phyloP scores from a whole-genome alignment of 2,888 invertebrate genomes.

The Pilophorus perplexus region DNA sequence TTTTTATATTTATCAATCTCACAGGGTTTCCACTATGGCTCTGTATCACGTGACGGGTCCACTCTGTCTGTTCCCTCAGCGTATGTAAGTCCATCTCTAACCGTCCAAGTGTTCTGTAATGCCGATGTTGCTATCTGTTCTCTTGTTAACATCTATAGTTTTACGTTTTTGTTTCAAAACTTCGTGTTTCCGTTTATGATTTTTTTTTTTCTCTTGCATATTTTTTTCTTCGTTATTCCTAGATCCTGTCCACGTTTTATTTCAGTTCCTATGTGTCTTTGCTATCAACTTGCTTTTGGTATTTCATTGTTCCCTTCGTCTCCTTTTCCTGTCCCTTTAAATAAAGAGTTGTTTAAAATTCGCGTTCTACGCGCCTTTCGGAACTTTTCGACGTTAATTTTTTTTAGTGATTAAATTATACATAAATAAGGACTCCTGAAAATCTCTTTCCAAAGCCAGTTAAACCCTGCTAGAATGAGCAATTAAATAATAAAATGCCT shows the following conservation, averaged over 20 bases:
- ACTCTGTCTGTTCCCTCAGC: slow-evolving; percentile 80
- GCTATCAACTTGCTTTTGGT: slow-evolving; percentile 28
- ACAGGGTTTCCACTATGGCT: slow-evolving; percentile 62
- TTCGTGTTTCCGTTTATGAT: slow-evolving; percentile 28
- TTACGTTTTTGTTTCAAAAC: slow-evolving; percentile 11
- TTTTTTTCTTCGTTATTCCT: slow-evolving; percentile 35
- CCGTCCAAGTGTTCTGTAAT: slow-evolving; percentile 46
- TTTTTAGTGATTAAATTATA: not conserved
- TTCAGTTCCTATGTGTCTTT: slow-evolving; percentile 37
- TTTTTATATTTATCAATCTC: slow-evolving; percentile 35
- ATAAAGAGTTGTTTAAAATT: slow-evolving; percentile 9
- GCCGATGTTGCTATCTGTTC: slow-evolving; percentile 45
- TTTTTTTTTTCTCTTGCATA: not conserved
- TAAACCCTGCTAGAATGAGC: not conserved
- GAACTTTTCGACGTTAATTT: too few species aligned
- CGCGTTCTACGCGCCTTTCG: too few species aligned
- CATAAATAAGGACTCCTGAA: not conserved
- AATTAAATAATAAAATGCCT: not conserved
- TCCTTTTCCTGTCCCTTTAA: not conserved
- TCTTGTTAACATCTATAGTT: slow-evolving; percentile 29
- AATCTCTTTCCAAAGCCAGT: not conserved
- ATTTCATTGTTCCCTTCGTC: slow-evolving; percentile 17
- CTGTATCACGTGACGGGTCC: slow-evolving; percentile 67
- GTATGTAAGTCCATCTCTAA: slow-evolving; percentile 57
- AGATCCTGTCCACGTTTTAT: slow-evolving; percentile 32